Percentiles rank a stretch among this genome's conserved stretches.
Conservation (phyloP, 2,797 vertebrate species). For the Brachymystax lenok region DNA sequence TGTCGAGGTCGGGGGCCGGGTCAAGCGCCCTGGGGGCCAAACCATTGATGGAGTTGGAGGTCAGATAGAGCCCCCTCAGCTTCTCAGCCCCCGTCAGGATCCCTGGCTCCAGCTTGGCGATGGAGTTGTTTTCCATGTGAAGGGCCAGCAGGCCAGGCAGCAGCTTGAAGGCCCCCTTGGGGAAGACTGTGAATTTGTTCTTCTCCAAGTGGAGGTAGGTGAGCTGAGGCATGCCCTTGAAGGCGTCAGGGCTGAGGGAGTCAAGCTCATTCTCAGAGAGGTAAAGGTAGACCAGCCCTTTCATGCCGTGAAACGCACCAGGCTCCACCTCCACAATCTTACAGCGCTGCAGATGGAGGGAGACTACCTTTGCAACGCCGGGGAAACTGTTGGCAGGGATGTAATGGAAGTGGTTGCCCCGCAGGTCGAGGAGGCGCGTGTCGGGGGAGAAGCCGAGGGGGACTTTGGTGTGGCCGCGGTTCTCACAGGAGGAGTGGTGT, state of each 20-base stretch:
- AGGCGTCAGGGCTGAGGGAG: conserved; percentile 73
- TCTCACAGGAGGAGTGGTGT: conserved; percentile 83
- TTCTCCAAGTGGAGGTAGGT: conserved; percentile 90
- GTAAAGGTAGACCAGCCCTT: conserved; percentile 90
- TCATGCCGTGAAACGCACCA: conserved; percentile 83
- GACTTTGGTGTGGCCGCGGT: conserved; percentile 78
- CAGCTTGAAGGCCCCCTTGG: conserved; percentile 74
- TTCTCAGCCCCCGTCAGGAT: conserved; percentile 68
- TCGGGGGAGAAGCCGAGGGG: conserved; percentile 83
- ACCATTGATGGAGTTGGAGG: conserved; percentile 74
- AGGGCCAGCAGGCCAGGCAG: conserved; percentile 86
- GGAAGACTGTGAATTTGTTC: conserved; percentile 83
- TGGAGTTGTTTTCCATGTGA: conserved; percentile 85
- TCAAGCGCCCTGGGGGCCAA: conserved; percentile 74
- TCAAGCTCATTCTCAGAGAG: conserved; percentile 86
- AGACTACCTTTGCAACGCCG: conserved; percentile 78
- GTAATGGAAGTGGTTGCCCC: conserved; percentile 78
- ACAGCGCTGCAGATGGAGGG: conserved; percentile 90
- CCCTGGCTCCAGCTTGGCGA: conserved; percentile 71
- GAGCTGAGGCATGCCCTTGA: conserved; percentile 76
- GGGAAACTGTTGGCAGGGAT: conserved; percentile 82
- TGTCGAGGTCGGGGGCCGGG: conserved; percentile 78
- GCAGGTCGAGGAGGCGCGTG: conserved; percentile 85
- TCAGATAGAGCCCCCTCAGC: conserved; percentile 84
- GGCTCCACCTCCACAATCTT: conserved; percentile 75